A percentile compares a stretch with the other conserved stretches of the same genome.
Conservation (phyloP, 2,888 invertebrate species). For the Conomelus anceps region DNA sequence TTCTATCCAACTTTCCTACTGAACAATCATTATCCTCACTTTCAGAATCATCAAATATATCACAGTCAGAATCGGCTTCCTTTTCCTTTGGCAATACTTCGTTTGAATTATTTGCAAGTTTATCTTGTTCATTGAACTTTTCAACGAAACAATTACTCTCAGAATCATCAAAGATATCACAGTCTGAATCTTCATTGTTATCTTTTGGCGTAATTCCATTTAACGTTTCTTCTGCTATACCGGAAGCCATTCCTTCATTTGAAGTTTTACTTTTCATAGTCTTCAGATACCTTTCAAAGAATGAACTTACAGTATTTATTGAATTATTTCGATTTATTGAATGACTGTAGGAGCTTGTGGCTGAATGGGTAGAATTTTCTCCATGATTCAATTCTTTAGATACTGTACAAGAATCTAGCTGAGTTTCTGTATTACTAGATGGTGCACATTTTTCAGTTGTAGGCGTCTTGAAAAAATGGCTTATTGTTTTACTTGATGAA, state of each 20-base stretch:
- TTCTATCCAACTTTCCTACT: neutral
- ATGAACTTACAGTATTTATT: neutral
- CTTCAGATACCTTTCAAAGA: neutral
- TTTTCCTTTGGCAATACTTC: neutral
- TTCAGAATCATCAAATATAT: conserved; percentile 2
- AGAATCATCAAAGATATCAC: neutral
- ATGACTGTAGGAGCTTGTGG: neutral
- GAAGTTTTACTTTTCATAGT: neutral
- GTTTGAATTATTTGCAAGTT: neutral
- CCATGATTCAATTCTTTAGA: neutral
- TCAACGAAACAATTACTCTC: neutral
- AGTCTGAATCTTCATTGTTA: neutral
- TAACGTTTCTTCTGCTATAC: neutral
- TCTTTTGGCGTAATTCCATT: neutral
- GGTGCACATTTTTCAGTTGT: conserved; percentile 10
- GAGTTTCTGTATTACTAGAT: neutral
- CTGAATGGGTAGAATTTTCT: neutral
- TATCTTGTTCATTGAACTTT: neutral
- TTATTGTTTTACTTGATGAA: conserved; percentile 34
- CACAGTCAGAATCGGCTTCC: neutral
- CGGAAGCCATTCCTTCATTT: neutral
- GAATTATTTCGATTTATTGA: neutral
- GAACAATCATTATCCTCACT: neutral
- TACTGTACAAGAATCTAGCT: neutral
- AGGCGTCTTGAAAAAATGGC: conserved; percentile 51